Conservation (phyloP, 2,113 vertebrate genomes). For the Eidolon helvum region DNA sequence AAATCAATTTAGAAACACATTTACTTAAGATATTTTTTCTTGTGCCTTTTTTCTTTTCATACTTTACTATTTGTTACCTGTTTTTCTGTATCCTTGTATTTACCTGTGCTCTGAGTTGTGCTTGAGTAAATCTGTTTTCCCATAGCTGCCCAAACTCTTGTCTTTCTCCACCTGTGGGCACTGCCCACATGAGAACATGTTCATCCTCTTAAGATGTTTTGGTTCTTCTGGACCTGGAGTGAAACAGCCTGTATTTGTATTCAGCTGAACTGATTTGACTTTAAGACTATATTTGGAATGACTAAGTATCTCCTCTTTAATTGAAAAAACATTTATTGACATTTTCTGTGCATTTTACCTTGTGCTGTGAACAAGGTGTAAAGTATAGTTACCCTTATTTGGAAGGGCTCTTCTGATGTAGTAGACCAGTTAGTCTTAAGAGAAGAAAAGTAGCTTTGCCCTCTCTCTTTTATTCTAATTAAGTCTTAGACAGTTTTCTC, state of each 20-base stretch:
- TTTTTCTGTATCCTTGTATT: background rate
- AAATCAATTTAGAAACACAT: background rate
- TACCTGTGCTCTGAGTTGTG: background rate
- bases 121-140: background rate
- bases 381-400: background rate
- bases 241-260: background rate
- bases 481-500: background rate
- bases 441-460: background rate
- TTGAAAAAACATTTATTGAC: background rate
- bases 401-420: background rate
- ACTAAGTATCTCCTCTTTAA: background rate
- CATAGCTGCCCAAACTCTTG: background rate
- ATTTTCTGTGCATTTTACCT: slow-evolving; percentile 27
- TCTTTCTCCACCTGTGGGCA: background rate
- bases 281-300: background rate
- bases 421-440: background rate
- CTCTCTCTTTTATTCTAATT: background rate
- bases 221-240: background rate
- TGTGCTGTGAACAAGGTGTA: background rate
- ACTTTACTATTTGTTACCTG: background rate
- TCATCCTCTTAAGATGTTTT: background rate
- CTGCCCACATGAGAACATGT: background rate
- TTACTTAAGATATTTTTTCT: background rate
- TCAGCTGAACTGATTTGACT: background rate
- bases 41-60: background rate